Evolutionary conservation across 1,140 invertebrate species (phyloP), one percentile per base, ranked within the genome.

Genomic region (Aphaenogaster floridana): DNA sequence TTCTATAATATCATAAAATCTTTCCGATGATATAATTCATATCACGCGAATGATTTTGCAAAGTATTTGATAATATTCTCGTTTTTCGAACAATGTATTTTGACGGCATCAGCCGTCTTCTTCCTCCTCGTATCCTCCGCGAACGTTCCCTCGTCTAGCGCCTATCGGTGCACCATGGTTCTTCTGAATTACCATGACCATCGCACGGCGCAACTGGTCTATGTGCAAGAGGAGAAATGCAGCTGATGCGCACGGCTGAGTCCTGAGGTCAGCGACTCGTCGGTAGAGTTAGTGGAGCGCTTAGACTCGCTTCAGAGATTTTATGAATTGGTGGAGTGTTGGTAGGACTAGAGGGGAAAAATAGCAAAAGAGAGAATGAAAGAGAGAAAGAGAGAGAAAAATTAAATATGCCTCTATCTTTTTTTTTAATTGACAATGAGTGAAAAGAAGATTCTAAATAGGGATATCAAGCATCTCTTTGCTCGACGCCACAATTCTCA

Each of bases 231-330:
- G 92, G 92, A 91, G 87, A 91, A 90, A 93, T 91, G 91, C 91
- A 93, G 92, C 91, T 92, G 94, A 94, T 95, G 93, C 94, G 94
- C 94, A 94, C 94, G 93, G 94, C 93, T 95, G 94, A 95, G 91
- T 93, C 93, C 87, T 91, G 94, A 94, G 95, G 95, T 95, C 95
- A 95, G 93, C 94, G 94, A 95, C 94, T 94, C 92, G 92, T 88
- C 92, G 91, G 86, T 86, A 90, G 89, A 95, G 95, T 95, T 95
- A 95, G 93, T 95, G 94, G 95, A 95, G 95, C 95, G 95, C 94
- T 94, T 92, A 91, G 88, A 77, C 86, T 91, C 92, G 89, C 91
- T 89, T 89, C 93, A 91, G 93, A 88, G 90, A 92, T 92, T 94
- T 94, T 94, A 95, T 93, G 92, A 95, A 95, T 95, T 94, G 94